Conservation (phyloP, 2,888 invertebrate species). For the Anthrax anthrax region DNA sequence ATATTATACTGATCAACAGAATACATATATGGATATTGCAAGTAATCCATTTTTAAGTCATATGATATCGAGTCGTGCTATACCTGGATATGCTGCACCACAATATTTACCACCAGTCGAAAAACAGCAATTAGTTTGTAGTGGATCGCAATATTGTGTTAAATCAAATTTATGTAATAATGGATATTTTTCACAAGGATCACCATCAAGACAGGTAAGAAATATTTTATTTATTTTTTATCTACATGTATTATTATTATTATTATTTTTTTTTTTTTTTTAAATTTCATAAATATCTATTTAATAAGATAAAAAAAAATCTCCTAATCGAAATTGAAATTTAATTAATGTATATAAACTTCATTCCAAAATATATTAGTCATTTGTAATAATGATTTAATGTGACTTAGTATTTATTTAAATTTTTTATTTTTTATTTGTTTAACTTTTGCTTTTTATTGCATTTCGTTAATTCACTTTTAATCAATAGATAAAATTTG, state of each 20-base stretch:
- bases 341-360: too few relatives aligned
- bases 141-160: slow-evolving; percentile 47
- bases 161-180: slow-evolving; percentile 43
- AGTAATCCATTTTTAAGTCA: slow-evolving; percentile 6
- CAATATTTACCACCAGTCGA: slow-evolving; percentile 12
- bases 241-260: not conserved
- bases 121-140: slow-evolving; percentile 31
- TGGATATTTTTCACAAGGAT: slow-evolving; percentile 28
- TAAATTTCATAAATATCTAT: too few relatives aligned
- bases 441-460: too few relatives aligned
- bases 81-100: slow-evolving; percentile 10
- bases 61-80: slow-evolving; percentile 7
- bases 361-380: too few relatives aligned
- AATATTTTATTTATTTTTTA: too few relatives aligned
- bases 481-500: too few relatives aligned
- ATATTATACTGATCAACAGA: slow-evolving; percentile 6
- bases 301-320: too few relatives aligned
- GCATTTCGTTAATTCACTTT: too few relatives aligned
- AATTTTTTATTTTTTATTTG: too few relatives aligned
- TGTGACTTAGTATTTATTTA: too few relatives aligned
- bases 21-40: slow-evolving; percentile 1
- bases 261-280: not conserved
- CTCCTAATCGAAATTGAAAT: too few relatives aligned
- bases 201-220: slow-evolving; percentile 4
- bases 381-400: too few relatives aligned